phyloP scores from a whole-genome alignment of 2,888 invertebrate genomes.

The Amphipyra berbera region DNA sequence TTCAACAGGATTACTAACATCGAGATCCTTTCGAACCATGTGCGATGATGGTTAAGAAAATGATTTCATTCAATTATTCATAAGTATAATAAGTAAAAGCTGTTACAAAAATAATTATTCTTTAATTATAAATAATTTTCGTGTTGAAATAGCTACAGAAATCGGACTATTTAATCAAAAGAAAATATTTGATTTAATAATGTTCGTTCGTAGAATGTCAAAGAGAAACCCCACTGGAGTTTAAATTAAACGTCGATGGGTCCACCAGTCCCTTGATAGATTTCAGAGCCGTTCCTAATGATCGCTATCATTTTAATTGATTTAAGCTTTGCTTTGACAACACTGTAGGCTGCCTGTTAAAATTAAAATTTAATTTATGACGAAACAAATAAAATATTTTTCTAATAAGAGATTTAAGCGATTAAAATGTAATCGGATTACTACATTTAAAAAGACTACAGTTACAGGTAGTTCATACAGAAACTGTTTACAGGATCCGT shows the following conservation, averaged over 20 bases:
- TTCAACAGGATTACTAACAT: constrained; percentile 99
- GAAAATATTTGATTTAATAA: constrained; percentile 42
- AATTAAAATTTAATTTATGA: constrained; percentile 12
- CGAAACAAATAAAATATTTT: neutral
- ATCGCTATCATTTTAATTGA: constrained; percentile 52
- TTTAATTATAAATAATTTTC: constrained; percentile 1
- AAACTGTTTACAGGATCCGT: no score
- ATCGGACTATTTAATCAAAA: constrained; percentile 23
- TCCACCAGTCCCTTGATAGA: constrained; percentile 44
- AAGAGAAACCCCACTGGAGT: constrained; percentile 34
- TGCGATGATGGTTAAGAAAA: constrained; percentile 92
- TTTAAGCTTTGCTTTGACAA: constrained; percentile 34
- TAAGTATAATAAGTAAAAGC: neutral
- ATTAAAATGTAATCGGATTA: no score
- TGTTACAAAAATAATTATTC: neutral
- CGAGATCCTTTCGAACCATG: constrained; percentile 99
- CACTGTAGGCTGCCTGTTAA: constrained; percentile 1
- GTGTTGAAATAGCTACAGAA: neutral
- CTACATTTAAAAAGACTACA: no score
- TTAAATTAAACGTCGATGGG: constrained; percentile 46
- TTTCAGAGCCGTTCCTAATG: constrained; percentile 42
- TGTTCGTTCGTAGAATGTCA: constrained; percentile 37
- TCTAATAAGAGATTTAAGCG: neutral
- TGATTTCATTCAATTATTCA: constrained; percentile 12
- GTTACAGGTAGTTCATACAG: no score